Base-by-base conservation (phyloP, 2,888 invertebrate genomes). In the Ceriagrion tenellum region DNA sequence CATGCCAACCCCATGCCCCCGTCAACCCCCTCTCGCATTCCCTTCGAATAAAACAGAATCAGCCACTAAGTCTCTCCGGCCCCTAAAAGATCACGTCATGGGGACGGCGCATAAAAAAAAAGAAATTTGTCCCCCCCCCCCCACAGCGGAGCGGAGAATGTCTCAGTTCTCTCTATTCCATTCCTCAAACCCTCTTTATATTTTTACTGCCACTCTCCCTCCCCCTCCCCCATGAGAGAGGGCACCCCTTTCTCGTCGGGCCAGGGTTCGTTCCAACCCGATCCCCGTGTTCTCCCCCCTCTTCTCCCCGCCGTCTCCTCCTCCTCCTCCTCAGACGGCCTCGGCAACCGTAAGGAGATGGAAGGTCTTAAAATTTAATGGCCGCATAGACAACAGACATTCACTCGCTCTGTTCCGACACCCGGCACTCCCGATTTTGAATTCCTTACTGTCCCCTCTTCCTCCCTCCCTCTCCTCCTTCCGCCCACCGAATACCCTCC, bases 391-490 rank as follows among this genome's bases (percentile, higher is more conserved):
- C 93, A 93, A 93, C 93, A 93, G 93, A 69, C 93, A 93, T 63
- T 69, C 93, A 93, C 69, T 55, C 89, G 89, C 89, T 89, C 89
- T 3, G 47, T 47, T 20, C 47, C 47, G 93, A 93, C 93, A 93
- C 93, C 93, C 93, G 93, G 93, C 55, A 93, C 93, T 74, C 69
- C 93, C 40, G 93, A 93, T 93, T 93, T 93, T 93, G 93, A 93
- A 93, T 93, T 93, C 69, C 69, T 93, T 47, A 40, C 47, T 69
- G 47, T 93, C 63, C 40, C 23, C 20, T 63, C 91, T 13, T 59
- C 47, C 93, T 16, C 47, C 13, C 93, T n/a, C 10, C 18, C 47
- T 12, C 47, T 26, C 12, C n/a, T 1, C n/a, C n/a, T 18, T n/a
- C 35, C 6, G 12, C 89, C 18, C 26, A 10, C 26, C 26, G 12